A percentile compares a stretch with the other conserved stretches of the same genome.
phyloP scores from a whole-genome alignment of 2,797 vertebrate genomes.

The Arctocebus calabarensis region DNA sequence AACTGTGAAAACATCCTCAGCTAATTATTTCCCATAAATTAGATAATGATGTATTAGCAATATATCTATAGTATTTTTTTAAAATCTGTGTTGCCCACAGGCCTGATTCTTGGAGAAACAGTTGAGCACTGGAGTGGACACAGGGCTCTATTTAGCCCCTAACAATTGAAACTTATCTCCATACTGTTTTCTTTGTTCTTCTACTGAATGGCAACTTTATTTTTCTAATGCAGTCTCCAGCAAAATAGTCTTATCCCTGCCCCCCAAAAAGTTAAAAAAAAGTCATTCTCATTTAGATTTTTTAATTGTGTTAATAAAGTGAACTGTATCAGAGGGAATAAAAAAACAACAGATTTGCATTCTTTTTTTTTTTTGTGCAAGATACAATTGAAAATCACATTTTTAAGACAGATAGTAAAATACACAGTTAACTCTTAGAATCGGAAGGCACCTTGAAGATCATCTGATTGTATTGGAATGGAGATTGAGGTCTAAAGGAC shows the following conservation, averaged over 20 bases:
- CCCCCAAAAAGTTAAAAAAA: conserved; percentile 19
- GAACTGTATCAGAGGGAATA: not conserved
- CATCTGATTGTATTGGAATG: not conserved
- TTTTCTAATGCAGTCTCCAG: not conserved
- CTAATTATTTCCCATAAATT: not conserved
- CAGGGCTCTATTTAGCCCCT: not conserved
- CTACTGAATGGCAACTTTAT: not conserved
- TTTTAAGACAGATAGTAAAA: not conserved
- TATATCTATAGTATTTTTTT: not conserved
- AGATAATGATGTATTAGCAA: not conserved
- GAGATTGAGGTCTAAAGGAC: not conserved
- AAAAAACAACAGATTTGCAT: not conserved
- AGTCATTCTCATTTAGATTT: not conserved
- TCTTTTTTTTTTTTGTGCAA: not conserved
- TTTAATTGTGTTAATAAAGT: not conserved
- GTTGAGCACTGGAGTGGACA: not conserved
- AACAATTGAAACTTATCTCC: not conserved
- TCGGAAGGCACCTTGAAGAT: not conserved
- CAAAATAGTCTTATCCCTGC: not conserved
- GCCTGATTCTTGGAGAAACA: not conserved
- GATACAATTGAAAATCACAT: not conserved
- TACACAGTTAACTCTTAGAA: not conserved
- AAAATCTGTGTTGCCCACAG: not conserved
- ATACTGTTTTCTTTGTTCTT: not conserved
- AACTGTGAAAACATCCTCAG: not conserved